These are phyloP conservation scores for Luperina nickerlii DNA, from an alignment of 2,888 invertebrate genomes.

Conservation along the genomic window DNA sequence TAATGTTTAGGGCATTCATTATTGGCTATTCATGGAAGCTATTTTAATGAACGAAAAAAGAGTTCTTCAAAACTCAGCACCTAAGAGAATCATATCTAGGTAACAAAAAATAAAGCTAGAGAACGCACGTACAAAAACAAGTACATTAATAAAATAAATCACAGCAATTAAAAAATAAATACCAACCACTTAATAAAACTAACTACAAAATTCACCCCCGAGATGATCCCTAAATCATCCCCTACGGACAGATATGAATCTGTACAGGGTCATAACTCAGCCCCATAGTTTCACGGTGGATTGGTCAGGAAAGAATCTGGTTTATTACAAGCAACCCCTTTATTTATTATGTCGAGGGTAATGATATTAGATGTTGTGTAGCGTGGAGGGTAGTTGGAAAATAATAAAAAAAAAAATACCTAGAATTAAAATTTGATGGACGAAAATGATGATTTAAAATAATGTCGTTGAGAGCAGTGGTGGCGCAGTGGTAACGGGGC, in stretches of 20 bases:
- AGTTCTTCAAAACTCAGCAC: too few species aligned
- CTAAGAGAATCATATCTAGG: too few species aligned
- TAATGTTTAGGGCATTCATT: too few species aligned
- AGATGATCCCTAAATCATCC: slow-evolving; percentile 47
- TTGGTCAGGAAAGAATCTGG: slow-evolving; percentile 70
- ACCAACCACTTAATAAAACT: slow-evolving; percentile 40
- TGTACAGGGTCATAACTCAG: slow-evolving; percentile 73
- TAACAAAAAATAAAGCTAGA: too few species aligned
- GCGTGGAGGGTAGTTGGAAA: slow-evolving; percentile 26
- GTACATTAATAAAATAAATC: background rate
- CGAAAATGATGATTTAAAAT: background rate
- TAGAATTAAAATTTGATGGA: slow-evolving; percentile 1
- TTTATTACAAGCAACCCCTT: slow-evolving; percentile 61
- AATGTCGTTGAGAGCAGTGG: background rate
- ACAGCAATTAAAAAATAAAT: slow-evolving; percentile 53
- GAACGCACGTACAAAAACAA: background rate
- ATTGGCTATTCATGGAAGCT: too few species aligned
- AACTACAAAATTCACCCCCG: slow-evolving; percentile 48
- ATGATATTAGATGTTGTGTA: slow-evolving; percentile 23
- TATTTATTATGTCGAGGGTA: slow-evolving; percentile 53
- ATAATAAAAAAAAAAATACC: slow-evolving; percentile 3
- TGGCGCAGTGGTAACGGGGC: too few species aligned
- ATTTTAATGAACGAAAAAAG: too few species aligned
- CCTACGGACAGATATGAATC: slow-evolving; percentile 65
- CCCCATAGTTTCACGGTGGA: slow-evolving; percentile 76